Evolutionary conservation across 1,140 invertebrate species (phyloP).

Genomic region (Drosophila bocqueti): DNA sequence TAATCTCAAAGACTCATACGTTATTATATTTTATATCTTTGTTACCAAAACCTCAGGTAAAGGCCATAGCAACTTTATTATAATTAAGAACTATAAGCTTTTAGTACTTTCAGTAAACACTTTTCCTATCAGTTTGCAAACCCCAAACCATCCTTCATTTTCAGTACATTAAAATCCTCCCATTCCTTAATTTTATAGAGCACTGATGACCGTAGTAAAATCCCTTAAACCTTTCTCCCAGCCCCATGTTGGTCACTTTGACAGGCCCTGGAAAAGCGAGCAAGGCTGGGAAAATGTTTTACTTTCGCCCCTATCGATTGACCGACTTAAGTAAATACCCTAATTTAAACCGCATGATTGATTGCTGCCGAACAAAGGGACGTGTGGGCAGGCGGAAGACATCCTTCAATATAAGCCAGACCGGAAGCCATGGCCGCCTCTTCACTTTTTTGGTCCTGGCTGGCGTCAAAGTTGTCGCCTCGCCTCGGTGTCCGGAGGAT

Average conservation of each 20-base stretch:
- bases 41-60: too few species aligned
- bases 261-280: conserved; percentile 11
- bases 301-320: conserved; percentile 59
- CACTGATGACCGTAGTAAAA: conserved; percentile 32
- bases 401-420: conserved; percentile 64
- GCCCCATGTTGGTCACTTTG: conserved; percentile 41
- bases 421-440: conserved; percentile 42
- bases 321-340: conserved; percentile 80
- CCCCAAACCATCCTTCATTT: conserved; percentile 22
- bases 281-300: conserved; percentile 33
- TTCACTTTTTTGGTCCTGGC: conserved; percentile 13
- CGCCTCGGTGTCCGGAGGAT: conserved; percentile 26
- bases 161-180: neutral
- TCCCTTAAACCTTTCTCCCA: conserved; percentile 53
- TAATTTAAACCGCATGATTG: conserved; percentile 84
- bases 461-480: conserved; percentile 74
- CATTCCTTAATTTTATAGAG: conserved; percentile 4
- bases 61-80: too few species aligned
- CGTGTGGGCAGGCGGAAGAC: conserved; percentile 13
- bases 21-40: neutral
- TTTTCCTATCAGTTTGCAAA: neutral
- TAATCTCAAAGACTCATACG: neutral
- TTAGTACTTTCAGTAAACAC: neutral
- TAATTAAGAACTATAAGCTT: neutral
- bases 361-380: conserved; percentile 58